These are phyloP conservation scores for Neodiprion virginianus DNA, from an alignment of 1,140 invertebrate species.

Conservation along the genomic window DNA sequence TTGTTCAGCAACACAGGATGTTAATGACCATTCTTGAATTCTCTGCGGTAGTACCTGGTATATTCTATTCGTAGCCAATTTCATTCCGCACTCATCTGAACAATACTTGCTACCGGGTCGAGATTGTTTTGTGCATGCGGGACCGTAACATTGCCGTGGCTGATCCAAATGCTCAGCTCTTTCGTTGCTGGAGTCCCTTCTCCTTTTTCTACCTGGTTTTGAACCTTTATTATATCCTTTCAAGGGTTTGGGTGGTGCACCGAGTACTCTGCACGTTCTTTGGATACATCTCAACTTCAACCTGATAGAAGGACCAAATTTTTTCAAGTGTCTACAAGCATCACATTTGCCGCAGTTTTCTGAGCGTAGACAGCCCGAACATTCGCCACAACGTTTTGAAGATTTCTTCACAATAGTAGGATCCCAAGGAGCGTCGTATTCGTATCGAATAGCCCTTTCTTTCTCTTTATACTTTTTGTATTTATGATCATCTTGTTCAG, in stretches of 20 bases:
- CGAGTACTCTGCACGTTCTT: conserved; percentile 56
- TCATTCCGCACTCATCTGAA: conserved; percentile 90
- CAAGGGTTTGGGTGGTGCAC: conserved; percentile 53
- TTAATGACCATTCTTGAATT: conserved; percentile 95
- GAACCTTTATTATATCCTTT: conserved; percentile 52
- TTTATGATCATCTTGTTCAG: conserved; percentile 65
- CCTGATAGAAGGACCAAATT: conserved; percentile 76
- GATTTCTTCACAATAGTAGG: conserved; percentile 47
- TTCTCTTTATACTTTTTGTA: conserved; percentile 56
- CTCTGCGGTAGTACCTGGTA: conserved; percentile 87
- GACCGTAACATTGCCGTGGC: conserved; percentile 89
- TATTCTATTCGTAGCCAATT: conserved; percentile 85
- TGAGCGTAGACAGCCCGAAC: conserved; percentile 78
- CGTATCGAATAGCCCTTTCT: conserved; percentile 45
- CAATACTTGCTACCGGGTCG: conserved; percentile 93
- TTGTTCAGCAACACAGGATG: conserved; percentile 86
- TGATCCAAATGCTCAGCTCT: conserved; percentile 59
- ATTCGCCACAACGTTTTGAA: conserved; percentile 79
- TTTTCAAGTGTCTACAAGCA: conserved; percentile 78
- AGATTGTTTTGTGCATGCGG: conserved; percentile 81
- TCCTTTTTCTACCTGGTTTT: conserved; percentile 54
- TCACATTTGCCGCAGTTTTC: conserved; percentile 90
- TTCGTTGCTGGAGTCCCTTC: conserved; percentile 65
- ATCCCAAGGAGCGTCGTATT: conserved; percentile 50
- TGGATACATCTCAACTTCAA: conserved; percentile 75